Base-by-base conservation (phyloP, 2,888 invertebrate species). In the Phorcus lineatus region DNA sequence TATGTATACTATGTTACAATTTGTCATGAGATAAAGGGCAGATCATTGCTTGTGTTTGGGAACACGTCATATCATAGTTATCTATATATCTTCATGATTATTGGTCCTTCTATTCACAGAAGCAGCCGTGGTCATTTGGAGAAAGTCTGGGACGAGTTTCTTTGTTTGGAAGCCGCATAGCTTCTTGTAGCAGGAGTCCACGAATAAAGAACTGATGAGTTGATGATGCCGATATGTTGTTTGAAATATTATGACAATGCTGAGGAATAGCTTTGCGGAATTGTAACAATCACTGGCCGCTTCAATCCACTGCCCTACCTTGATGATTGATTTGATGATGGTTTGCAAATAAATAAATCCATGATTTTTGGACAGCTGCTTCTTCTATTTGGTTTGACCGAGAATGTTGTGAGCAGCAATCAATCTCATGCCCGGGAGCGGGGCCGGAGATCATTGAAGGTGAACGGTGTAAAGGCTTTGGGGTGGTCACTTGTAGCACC, bases 321-420 rank as follows among this genome's bases (percentile, higher is more conserved):
- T 31, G 70, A 70, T 70, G 70, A 36, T 70, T 31, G 70, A 70
- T 36, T 31, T 17, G 28, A 70, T 70, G 70, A 70, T 40, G 24
- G 67, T 31, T 36, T 16, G 19, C n/a, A 19, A 36, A 40, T 70
- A 70, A 40, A 40, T 70, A 70, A 31, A 36, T 70, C 70, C 19
- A 70, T 70, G 70, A 70, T 70, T 36, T 70, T 70, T 70, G 70
- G 70, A 31, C 40, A 70, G n/a, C 31, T 70, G 70, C 70, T 70
- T 70, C 70, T 62, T 40, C 28, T 70, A 40, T 70, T 70, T 70
- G 70, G 70, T 70, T 70, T 70, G 70, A 70, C 70, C 70, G 70
- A 70, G 70, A 70, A 70, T 36, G 70, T 36, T 36, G 40, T 70
- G 70, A 70, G 70, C 70, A 70, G 70, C 24, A 70, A 70, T 19